Evolutionary conservation across 30 jellyfish, hydroid and myxozoan species (phyloP), one percentile per base, ranked within the genome.

Genomic region (Clytia hemisphaerica): DNA sequence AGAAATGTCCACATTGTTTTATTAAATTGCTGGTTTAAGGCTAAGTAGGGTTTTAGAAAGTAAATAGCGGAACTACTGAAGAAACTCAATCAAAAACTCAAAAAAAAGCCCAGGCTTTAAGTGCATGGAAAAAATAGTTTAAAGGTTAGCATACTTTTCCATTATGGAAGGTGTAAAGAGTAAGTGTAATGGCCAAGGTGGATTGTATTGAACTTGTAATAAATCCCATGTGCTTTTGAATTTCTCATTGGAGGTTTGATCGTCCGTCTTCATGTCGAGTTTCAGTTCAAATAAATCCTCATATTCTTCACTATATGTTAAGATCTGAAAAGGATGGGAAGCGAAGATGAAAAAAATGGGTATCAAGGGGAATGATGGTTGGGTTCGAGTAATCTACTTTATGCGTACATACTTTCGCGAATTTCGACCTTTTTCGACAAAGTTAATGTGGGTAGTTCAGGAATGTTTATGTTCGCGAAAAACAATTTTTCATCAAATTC

Each of bases 111-210:
- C n/a, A n/a, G n/a, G n/a, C n/a, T n/a, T n/a, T n/a, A n/a, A n/a
- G n/a, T n/a, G n/a, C n/a, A n/a, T n/a, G n/a, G n/a, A n/a, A n/a
- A n/a, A n/a, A n/a, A n/a, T n/a, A n/a, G n/a, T n/a, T n/a, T n/a
- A n/a, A n/a, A n/a, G n/a, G n/a, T n/a, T n/a, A 4, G 46, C 93
- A 34, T 50, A 82, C 98, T 81, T 89, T 59, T 75, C 83, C 69
- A 89, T 89, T 10, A 76, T 73, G 1, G 64, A 32, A 16, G 79
- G 67, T 1, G 98, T 89, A 53, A 89, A 89, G 54, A 89, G 58
- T 35, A 89, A 51, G 53, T 89, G 98, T 15, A 89, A 87, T 0
- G 95, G 95, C 98, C 95, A 89, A n/a, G 98, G 98, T 45, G 95
- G 92, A 3, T 58, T 73, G 70, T 80, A 81, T 6, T 44, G 36